Percentiles rank a stretch among this genome's conserved stretches.
Conservation (phyloP, 2,113 vertebrate species). For the Octodon degus region DNA sequence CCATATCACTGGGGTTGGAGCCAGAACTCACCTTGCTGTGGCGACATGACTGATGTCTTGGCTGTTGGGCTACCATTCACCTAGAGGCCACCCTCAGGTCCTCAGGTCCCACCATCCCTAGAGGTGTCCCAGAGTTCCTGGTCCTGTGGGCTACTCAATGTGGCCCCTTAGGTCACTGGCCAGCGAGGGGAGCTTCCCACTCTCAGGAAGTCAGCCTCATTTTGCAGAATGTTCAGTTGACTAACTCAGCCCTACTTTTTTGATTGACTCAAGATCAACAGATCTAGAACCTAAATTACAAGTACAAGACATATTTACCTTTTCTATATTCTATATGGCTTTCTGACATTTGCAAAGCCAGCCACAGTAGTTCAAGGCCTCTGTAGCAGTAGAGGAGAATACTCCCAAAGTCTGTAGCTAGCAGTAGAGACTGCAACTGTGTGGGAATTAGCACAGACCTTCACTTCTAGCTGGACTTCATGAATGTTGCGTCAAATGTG, state of each 20-base stretch:
- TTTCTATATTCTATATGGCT: not conserved
- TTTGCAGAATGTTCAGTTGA: not conserved
- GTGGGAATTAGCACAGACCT: not conserved
- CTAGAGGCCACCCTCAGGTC: not conserved
- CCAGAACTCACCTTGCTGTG: not conserved
- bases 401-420: not conserved
- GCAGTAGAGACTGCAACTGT: not conserved
- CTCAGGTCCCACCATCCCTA: not conserved
- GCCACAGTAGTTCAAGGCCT: not conserved
- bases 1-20: not conserved
- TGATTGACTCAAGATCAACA: not conserved
- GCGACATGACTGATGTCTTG: rapidly evolving
- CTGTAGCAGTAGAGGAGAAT: not conserved
- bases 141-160: not conserved
- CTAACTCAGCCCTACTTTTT: not conserved
- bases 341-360: not conserved
- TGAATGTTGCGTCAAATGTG: not conserved
- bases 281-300: not conserved
- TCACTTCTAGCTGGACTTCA: not conserved
- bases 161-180: not conserved
- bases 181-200: not conserved
- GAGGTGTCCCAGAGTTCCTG: not conserved
- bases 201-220: not conserved
- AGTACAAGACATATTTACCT: not conserved
- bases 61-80: not conserved